A percentile compares a stretch with the other conserved stretches of the same genome.
Conservation (phyloP, 2,888 invertebrate species). For the Caenorhabditis auriculariae region DNA sequence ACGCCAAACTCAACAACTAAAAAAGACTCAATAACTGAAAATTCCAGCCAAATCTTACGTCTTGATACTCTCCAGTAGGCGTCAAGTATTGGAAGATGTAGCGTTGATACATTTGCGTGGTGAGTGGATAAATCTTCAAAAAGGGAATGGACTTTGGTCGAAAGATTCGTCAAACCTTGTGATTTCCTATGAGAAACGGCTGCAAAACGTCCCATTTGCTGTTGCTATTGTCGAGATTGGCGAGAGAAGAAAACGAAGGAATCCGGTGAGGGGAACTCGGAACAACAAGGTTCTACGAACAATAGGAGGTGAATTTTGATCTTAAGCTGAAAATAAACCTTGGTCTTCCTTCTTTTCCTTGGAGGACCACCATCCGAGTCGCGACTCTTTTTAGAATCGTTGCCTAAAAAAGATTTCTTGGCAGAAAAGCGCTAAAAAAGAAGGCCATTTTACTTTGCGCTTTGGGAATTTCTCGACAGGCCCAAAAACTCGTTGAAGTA, state of each 20-base stretch:
- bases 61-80: constrained; percentile 96
- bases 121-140: constrained; percentile 74
- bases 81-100: constrained; percentile 89
- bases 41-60: constrained; percentile 55
- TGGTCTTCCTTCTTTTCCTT: constrained; percentile 26
- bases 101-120: constrained; percentile 84
- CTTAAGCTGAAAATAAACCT: not conserved
- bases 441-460: too few relatives aligned
- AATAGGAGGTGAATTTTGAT: too few relatives aligned
- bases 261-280: constrained; percentile 4
- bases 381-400: too few relatives aligned
- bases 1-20: constrained; percentile 84
- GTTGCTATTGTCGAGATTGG: constrained; percentile 39
- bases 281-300: too few relatives aligned
- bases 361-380: constrained; percentile 18
- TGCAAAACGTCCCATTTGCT: constrained; percentile 87
- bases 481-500: too few relatives aligned
- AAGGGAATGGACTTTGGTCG: not conserved
- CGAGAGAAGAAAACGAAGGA: constrained; percentile 22
- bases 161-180: constrained; percentile 69
- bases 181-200: constrained; percentile 83
- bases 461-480: too few relatives aligned
- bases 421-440: too few relatives aligned
- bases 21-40: constrained; percentile 41
- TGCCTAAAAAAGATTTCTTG: too few relatives aligned